Conservation (phyloP, 2,888 invertebrate species). For the Euproctis similis region DNA sequence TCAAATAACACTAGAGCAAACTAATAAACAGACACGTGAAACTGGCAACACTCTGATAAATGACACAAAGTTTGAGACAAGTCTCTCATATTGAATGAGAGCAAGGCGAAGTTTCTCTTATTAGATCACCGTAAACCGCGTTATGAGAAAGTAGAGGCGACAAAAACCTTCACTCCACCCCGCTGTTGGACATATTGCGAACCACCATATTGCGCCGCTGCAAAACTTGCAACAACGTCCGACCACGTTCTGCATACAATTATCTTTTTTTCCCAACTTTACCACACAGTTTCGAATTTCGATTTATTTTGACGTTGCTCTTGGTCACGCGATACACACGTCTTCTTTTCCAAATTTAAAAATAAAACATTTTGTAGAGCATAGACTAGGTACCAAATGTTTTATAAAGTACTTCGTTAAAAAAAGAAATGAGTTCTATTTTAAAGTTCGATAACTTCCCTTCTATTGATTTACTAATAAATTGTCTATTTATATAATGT, state of each 20-base stretch:
- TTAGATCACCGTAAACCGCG: constrained; percentile 62
- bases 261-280: constrained; percentile 43
- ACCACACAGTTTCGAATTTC: no score
- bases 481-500: no score
- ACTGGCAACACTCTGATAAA: constrained; percentile 39
- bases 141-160: constrained; percentile 64
- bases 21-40: constrained; percentile 13
- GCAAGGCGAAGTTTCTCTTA: constrained; percentile 64
- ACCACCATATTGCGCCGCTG: constrained; percentile 47
- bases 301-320: constrained; percentile 30
- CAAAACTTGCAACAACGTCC: constrained; percentile 63
- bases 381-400: no score
- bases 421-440: no score
- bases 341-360: no score
- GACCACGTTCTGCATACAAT: constrained; percentile 49
- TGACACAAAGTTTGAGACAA: constrained; percentile 49
- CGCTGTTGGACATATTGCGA: constrained; percentile 60
- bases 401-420: no score
- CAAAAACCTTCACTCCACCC: constrained; percentile 51
- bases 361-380: no score
- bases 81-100: constrained; percentile 67
- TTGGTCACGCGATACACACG: constrained; percentile 33
- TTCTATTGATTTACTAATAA: no score
- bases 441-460: no score
- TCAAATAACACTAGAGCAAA: constrained; percentile 18